Percentiles rank a stretch among this genome's conserved stretches.
Evolutionary conservation across 2,113 vertebrate genomes (phyloP).

Genomic region (Scophthalmus maximus): DNA sequence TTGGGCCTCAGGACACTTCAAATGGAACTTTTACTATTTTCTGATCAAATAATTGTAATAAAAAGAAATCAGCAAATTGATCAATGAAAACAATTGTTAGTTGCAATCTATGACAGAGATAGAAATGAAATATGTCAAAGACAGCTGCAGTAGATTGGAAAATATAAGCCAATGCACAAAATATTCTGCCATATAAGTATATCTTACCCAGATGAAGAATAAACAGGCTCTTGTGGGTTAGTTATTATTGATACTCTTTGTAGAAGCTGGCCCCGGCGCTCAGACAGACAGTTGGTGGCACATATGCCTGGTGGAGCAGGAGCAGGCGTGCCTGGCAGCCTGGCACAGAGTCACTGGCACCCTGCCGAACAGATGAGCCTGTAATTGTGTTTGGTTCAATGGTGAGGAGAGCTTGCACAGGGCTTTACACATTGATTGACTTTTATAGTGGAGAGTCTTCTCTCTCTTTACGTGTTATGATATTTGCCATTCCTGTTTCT

Average conservation of each 20-base stretch:
- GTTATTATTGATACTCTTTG: neutral
- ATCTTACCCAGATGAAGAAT: neutral
- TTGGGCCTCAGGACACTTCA: neutral
- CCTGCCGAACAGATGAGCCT: slow-evolving; percentile 58
- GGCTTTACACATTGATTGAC: slow-evolving; percentile 21
- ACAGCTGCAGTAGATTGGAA: neutral
- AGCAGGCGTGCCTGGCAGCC: slow-evolving; percentile 7
- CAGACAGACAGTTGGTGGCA: slow-evolving; percentile 47
- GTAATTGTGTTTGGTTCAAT: slow-evolving; percentile 53
- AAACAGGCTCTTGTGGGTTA: neutral
- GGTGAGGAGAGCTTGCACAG: slow-evolving; percentile 4
- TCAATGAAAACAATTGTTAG: neutral
- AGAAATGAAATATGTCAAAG: neutral
- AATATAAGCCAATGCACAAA: neutral
- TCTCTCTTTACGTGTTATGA: too few relatives aligned
- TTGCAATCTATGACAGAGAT: neutral
- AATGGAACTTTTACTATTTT: neutral
- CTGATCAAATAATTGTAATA: neutral
- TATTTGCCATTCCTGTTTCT: neutral
- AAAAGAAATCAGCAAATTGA: too few relatives aligned
- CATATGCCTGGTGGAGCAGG: slow-evolving; percentile 46
- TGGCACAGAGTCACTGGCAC: neutral
- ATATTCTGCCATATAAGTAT: neutral
- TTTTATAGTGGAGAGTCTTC: neutral
- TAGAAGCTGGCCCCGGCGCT: neutral